phyloP scores from a whole-genome alignment of 2,113 vertebrate genomes.

The Anas platyrhynchos region DNA sequence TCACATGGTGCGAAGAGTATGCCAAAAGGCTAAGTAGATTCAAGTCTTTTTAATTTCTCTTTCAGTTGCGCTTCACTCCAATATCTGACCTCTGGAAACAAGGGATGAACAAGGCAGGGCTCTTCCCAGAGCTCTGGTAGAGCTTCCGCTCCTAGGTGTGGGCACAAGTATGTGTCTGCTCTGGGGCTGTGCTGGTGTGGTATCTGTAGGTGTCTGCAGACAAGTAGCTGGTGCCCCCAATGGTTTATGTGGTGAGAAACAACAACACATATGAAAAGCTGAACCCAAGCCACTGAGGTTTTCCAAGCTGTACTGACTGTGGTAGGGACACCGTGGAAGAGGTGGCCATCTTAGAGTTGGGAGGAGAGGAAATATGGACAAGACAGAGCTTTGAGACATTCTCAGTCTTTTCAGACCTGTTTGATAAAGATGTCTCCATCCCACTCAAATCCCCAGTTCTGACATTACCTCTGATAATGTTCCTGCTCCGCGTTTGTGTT shows the following conservation, averaged over 20 bases:
- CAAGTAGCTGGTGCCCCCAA: neutral
- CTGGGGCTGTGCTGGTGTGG: neutral
- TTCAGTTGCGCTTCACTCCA: neutral
- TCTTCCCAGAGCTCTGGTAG: neutral
- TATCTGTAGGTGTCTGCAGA: neutral
- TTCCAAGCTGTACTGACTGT: neutral
- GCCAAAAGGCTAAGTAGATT: neutral
- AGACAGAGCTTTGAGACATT: neutral
- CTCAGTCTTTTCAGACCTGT: neutral
- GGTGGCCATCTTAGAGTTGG: neutral
- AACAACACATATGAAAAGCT: neutral
- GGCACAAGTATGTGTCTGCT: neutral
- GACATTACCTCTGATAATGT: neutral
- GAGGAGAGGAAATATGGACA: neutral
- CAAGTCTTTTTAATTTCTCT: neutral
- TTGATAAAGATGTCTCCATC: neutral
- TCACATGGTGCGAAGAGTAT: neutral
- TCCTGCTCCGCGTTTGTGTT: neutral
- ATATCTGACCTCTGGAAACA: neutral
- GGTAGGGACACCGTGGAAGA: neutral
- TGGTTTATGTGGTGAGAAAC: neutral
- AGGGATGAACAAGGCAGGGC: rapidly evolving
- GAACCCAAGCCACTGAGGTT: neutral
- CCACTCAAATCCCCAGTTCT: neutral
- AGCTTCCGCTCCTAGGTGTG: neutral